Conservation (phyloP, 2,113 vertebrate species). For the Maccullochella peelii region DNA sequence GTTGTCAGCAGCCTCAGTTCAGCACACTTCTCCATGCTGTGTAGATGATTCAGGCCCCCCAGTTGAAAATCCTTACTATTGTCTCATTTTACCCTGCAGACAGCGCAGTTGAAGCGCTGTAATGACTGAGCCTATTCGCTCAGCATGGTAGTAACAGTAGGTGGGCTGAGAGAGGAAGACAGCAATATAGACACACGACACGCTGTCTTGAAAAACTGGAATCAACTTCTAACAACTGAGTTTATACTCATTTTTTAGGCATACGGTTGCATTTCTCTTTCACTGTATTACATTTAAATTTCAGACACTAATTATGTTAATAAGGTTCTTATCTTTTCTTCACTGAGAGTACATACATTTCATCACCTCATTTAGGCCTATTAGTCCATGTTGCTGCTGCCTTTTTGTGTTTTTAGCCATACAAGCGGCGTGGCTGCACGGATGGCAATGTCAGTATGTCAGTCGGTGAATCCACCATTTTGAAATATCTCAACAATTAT, state of each 20-base stretch:
- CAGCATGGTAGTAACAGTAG: constrained; percentile 70
- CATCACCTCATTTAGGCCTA: constrained; percentile 34
- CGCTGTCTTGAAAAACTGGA: constrained; percentile 9
- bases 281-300: constrained; percentile 35
- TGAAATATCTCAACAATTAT: too few species aligned
- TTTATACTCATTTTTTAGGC: constrained; percentile 27
- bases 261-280: not conserved
- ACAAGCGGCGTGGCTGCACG: not conserved
- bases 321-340: constrained; percentile 14
- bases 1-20: constrained; percentile 70
- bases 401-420: not conserved
- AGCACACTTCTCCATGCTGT: constrained; percentile 70
- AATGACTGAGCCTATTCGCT: constrained; percentile 79
- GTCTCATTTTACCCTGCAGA: constrained; percentile 79
- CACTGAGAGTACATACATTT: constrained; percentile 9
- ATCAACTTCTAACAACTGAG: not conserved
- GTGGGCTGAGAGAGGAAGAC: constrained; percentile 57
- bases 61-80: constrained; percentile 72
- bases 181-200: constrained; percentile 24
- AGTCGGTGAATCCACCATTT: too few species aligned
- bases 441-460: too few species aligned
- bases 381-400: not conserved
- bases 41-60: constrained; percentile 75
- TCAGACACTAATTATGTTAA: constrained; percentile 27
- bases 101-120: constrained; percentile 69